A percentile compares a stretch with the other conserved stretches of the same genome.
These are phyloP conservation scores for Hylia prasina DNA, from an alignment of 2,113 vertebrate genomes.

Conservation along the genomic window DNA sequence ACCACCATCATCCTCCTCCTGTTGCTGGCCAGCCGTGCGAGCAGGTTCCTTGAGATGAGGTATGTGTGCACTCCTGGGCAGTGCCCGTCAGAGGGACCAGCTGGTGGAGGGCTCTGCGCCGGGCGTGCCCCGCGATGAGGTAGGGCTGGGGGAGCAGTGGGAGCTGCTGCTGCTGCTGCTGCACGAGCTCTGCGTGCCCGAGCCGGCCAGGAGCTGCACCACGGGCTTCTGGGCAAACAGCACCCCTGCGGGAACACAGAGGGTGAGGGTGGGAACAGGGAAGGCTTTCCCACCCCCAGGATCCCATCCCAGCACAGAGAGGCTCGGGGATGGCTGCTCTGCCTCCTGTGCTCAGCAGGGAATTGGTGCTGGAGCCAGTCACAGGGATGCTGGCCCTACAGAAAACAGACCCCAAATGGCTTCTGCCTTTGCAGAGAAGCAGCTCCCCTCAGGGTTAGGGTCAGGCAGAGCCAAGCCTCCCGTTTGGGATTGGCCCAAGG, in stretches of 20 bases:
- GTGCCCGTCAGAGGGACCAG: slow-evolving; percentile 75
- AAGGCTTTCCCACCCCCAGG: accelerated
- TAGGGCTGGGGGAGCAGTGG: slow-evolving; percentile 79
- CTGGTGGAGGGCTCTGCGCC: slow-evolving; percentile 80
- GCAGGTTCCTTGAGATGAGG: slow-evolving; percentile 71
- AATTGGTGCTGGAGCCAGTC: neutral
- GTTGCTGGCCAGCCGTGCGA: slow-evolving; percentile 29
- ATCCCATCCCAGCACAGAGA: neutral
- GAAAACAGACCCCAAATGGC: neutral
- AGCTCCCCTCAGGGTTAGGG: neutral
- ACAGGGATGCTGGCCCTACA: neutral
- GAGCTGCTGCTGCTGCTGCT: slow-evolving; percentile 71
- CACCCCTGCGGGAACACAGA: slow-evolving; percentile 60
- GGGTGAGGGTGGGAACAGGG: accelerated
- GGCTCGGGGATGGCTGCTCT: neutral
- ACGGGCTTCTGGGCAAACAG: slow-evolving; percentile 81
- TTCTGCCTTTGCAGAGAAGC: neutral
- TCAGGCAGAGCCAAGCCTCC: neutral
- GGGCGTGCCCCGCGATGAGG: slow-evolving; percentile 78
- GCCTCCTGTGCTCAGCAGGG: neutral
- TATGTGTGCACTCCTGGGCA: slow-evolving; percentile 26
- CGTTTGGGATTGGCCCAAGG: accelerated
- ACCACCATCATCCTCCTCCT: neutral
- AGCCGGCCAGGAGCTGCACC: slow-evolving; percentile 75
- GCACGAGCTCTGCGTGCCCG: slow-evolving; percentile 69